Evolutionary conservation across 2,797 vertebrate species (phyloP), one percentile per base, ranked within the genome.

Genomic region (Aphelocoma californica): DNA sequence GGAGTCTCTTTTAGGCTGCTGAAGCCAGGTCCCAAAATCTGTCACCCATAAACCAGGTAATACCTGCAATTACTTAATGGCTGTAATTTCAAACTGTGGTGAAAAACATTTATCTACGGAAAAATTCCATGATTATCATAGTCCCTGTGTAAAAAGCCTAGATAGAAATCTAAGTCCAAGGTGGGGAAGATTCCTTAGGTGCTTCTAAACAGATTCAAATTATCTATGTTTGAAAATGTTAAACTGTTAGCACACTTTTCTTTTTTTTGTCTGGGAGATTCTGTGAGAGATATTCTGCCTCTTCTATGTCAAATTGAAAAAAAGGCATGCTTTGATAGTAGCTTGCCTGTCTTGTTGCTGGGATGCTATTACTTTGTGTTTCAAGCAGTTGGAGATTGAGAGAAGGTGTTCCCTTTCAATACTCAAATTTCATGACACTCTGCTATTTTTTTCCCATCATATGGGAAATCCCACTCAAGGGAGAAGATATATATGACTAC

Each of bases 361-460:
- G 14, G 69, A 50, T 88, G 47, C 45, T 66, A 32, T 60, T 91
- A 56, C 26, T 81, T 75, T 40, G n/a, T 54, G 23, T 66, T 83
- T 85, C 60, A 75, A 81, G 71, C 17, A 62, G 21, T 13, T 70
- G 40, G 62, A 96, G 75, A 86, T 14, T 77, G 71, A 84, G 54
- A 45, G 87, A 94, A 95, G 92, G 81, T 96, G 84, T 67, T 92
- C 44, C 28, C 47, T 92, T 90, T 87, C 84, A 81, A 51, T 83
- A 65, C 84, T 92, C 87, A 72, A 29, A 54, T 90, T 92, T 89
- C 91, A 95, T 48, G 56, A 82, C 72, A 54, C 32, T 36, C 11
- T 61, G 24, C 61, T 85, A 7, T 21, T 90, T 91, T 81, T 82
- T 81, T 34, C 61, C 67, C 58, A 80, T 93, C 81, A 50, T 62